phyloP scores from a whole-genome alignment of 1,140 invertebrate genomes.

The Drosophila subpulchrella region DNA sequence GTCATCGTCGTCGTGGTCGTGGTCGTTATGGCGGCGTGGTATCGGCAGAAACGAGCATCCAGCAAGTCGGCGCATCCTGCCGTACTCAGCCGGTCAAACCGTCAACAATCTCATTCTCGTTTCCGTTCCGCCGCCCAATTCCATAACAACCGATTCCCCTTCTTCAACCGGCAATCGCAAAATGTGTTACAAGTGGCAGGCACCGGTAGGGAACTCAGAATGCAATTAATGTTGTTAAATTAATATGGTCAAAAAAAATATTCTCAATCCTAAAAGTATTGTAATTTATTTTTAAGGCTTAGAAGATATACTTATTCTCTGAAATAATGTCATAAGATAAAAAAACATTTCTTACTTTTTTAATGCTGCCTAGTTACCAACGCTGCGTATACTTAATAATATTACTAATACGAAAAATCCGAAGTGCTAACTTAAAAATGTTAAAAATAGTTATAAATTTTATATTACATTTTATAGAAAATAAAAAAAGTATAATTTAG shows the following conservation, averaged over 20 bases:
- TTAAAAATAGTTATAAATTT: too few species aligned
- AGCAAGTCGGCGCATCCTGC: slow-evolving; percentile 50
- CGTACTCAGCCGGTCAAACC: slow-evolving; percentile 57
- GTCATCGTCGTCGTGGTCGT: slow-evolving; percentile 42
- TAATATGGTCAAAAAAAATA: too few species aligned
- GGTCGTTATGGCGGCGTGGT: slow-evolving; percentile 31
- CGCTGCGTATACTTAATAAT: background rate
- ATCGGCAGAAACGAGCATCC: slow-evolving; percentile 20
- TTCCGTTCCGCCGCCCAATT: background rate
- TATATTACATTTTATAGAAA: too few species aligned
- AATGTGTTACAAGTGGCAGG: slow-evolving; percentile 78
- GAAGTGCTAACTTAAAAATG: too few species aligned
- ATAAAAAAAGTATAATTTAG: too few species aligned
- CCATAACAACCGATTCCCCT: background rate
- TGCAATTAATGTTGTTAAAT: too few species aligned
- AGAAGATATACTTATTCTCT: too few species aligned
- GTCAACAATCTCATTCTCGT: slow-evolving; percentile 16
- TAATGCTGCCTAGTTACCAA: too few species aligned
- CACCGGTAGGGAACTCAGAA: slow-evolving; percentile 3
- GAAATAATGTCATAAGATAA: background rate
- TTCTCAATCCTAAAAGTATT: too few species aligned
- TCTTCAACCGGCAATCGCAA: slow-evolving; percentile 1
- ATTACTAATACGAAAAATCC: background rate
- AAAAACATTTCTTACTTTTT: background rate
- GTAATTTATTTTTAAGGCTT: too few species aligned